These are phyloP conservation scores for Sceloporus undulatus DNA, from an alignment of 2,113 vertebrate genomes.

Conservation along the genomic window DNA sequence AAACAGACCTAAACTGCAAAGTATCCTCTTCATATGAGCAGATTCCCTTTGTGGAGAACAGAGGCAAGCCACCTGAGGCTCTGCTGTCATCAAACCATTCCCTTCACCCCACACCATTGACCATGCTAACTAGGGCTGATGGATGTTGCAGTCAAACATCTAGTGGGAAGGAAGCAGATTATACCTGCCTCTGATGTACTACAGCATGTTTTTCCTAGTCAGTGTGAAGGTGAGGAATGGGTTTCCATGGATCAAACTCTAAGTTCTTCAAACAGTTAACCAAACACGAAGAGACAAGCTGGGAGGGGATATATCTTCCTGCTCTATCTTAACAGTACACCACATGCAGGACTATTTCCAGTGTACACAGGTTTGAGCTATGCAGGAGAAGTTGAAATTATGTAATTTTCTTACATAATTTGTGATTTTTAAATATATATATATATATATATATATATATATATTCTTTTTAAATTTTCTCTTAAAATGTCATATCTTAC, in stretches of 20 bases:
- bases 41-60: background rate
- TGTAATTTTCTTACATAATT: background rate
- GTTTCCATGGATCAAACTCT: background rate
- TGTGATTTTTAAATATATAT: too few species aligned
- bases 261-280: background rate
- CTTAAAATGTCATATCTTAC: too few species aligned
- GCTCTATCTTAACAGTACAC: background rate
- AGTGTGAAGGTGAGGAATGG: background rate
- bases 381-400: too few species aligned
- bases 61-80: too few species aligned
- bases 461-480: too few species aligned
- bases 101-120: too few species aligned
- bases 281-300: background rate
- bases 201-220: too few species aligned
- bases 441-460: too few species aligned
- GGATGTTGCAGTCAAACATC: too few species aligned
- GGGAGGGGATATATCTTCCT: background rate
- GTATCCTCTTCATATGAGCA: background rate
- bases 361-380: too few species aligned
- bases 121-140: too few species aligned
- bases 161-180: background rate
- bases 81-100: too few species aligned
- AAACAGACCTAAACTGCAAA: background rate
- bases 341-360: background rate
- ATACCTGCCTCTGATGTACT: background rate